A percentile compares a stretch with the other conserved stretches of the same genome.
phyloP scores from a whole-genome alignment of 2,797 vertebrate genomes.

The Anisognathus igniventris region DNA sequence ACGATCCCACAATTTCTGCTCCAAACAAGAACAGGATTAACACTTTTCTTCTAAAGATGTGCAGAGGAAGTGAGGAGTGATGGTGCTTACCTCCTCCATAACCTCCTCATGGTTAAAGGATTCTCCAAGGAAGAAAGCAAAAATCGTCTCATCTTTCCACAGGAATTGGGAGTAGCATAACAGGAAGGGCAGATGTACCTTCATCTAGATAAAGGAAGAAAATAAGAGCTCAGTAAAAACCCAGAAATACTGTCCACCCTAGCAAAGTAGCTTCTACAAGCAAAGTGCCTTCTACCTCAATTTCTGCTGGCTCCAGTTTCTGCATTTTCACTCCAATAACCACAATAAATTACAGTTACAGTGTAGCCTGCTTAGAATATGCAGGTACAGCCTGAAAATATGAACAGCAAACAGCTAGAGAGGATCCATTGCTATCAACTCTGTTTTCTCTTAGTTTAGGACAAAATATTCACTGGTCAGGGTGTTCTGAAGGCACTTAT shows the following conservation, averaged over 20 bases:
- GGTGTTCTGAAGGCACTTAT: background rate
- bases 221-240: background rate
- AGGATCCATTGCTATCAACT: background rate
- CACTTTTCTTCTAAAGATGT: background rate
- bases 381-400: background rate
- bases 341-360: background rate
- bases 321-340: background rate
- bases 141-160: background rate
- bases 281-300: background rate
- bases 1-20: rapidly evolving
- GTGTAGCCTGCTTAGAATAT: background rate
- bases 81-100: background rate
- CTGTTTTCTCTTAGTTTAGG: background rate
- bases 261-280: background rate
- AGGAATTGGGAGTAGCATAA: rapidly evolving
- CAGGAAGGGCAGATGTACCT: background rate
- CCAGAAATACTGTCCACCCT: background rate
- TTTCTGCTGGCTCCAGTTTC: background rate
- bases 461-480: background rate
- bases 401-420: background rate
- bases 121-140: background rate
- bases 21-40: background rate
- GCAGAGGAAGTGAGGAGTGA: background rate
- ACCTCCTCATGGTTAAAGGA: rapidly evolving
- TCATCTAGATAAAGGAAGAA: background rate